These are phyloP conservation scores for Cryptops parisi DNA, from an alignment of 2,888 invertebrate genomes.

Conservation along the genomic window DNA sequence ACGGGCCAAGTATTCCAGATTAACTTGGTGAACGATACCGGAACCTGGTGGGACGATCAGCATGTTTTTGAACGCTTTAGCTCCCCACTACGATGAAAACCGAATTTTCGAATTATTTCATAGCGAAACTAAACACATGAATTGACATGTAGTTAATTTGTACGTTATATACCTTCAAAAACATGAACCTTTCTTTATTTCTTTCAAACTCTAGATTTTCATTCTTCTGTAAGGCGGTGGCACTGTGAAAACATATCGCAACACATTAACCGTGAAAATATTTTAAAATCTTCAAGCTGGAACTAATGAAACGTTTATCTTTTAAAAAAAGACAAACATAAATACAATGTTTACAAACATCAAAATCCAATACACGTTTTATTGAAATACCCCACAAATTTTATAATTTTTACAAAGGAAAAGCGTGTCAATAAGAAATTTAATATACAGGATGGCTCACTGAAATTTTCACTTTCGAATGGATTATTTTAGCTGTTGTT, in stretches of 20 bases:
- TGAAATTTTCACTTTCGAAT: no score
- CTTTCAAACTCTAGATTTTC: conserved; percentile 89
- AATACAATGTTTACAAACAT: neutral
- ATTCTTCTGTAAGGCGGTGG: conserved; percentile 64
- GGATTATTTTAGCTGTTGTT: no score
- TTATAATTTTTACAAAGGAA: no score
- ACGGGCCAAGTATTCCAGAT: conserved; percentile 80
- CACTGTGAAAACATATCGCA: no score
- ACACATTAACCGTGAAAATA: no score
- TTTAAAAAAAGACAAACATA: neutral
- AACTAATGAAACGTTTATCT: neutral
- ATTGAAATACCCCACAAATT: no score
- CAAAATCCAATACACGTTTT: no score
- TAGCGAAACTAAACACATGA: neutral
- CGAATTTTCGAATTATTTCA: neutral
- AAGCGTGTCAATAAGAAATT: no score
- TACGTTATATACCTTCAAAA: conserved; percentile 68
- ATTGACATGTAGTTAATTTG: no score
- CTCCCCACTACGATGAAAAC: conserved; percentile 69
- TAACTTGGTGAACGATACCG: conserved; percentile 97
- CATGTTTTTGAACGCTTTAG: conserved; percentile 89
- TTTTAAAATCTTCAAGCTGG: no score
- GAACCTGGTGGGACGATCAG: conserved; percentile 95
- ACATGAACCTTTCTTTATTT: conserved; percentile 88
- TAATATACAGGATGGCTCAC: no score